phyloP scores from a whole-genome alignment of 2,888 invertebrate species.

The Nipponacmea schrenckii region DNA sequence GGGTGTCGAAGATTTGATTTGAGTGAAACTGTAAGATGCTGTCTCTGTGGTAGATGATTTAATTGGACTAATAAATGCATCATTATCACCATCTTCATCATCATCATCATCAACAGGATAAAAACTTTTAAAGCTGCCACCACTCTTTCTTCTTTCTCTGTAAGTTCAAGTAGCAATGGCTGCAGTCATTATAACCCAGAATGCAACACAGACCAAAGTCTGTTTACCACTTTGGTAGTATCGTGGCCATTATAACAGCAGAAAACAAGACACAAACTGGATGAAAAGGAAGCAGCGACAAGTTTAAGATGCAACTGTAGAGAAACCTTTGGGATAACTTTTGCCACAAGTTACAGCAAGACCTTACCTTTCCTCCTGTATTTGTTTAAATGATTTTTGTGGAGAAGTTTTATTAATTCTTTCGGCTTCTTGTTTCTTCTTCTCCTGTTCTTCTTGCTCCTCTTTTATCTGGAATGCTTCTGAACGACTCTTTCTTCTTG shows the following conservation, averaged over 20 bases:
- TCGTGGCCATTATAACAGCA: too few species aligned
- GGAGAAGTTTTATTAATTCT: slow-evolving; percentile 78
- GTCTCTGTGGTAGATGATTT: slow-evolving; percentile 24
- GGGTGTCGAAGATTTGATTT: slow-evolving; percentile 12
- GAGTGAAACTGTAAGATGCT: neutral
- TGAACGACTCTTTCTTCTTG: slow-evolving; percentile 89
- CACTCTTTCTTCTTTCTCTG: slow-evolving; percentile 48
- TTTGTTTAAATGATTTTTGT: slow-evolving; percentile 93
- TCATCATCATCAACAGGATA: slow-evolving; percentile 56
- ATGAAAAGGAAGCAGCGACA: too few species aligned
- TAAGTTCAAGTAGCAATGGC: slow-evolving; percentile 3
- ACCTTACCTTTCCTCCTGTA: slow-evolving; percentile 80
- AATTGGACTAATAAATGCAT: slow-evolving; percentile 18
- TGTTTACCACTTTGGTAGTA: too few species aligned
- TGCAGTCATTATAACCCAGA: too few species aligned
- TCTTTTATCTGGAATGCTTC: slow-evolving; percentile 69
- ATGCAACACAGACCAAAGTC: too few species aligned
- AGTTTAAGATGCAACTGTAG: too few species aligned
- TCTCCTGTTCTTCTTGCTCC: slow-evolving; percentile 40
- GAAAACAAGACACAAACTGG: too few species aligned
- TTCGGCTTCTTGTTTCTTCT: slow-evolving; percentile 77
- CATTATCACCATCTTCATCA: slow-evolving; percentile 22
- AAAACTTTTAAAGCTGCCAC: slow-evolving; percentile 33
- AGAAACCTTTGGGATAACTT: too few species aligned
- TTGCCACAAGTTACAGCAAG: too few species aligned